These are phyloP conservation scores for Panulirus ornatus DNA, from an alignment of 1,140 invertebrate species.

Conservation along the genomic window DNA sequence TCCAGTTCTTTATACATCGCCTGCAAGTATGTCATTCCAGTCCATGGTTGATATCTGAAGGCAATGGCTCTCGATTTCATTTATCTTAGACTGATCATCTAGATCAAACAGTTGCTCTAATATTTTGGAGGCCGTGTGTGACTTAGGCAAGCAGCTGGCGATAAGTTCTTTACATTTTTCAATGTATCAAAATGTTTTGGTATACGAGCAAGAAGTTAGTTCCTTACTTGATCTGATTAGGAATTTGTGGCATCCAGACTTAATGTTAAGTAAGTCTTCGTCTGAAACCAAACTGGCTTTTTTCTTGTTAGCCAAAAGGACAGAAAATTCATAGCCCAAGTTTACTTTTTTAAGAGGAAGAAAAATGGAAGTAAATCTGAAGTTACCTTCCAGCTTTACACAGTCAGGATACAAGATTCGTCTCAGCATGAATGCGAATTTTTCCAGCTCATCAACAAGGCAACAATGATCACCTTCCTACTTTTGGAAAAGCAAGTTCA, in stretches of 20 bases:
- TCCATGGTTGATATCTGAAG: too few species aligned
- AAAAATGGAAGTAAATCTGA: constrained; percentile 41
- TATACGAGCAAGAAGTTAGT: too few species aligned
- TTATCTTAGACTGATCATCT: constrained; percentile 34
- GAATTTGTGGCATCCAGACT: too few species aligned
- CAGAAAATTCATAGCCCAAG: constrained; percentile 39
- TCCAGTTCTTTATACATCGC: too few species aligned
- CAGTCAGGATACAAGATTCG: too few species aligned
- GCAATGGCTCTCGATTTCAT: too few species aligned
- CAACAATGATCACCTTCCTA: constrained; percentile 42
- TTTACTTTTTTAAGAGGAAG: constrained; percentile 52
- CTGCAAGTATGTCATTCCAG: too few species aligned
- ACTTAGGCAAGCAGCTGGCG: not conserved
- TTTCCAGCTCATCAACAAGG: constrained; percentile 45
- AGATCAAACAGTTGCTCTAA: constrained; percentile 15
- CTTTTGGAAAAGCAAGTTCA: too few species aligned
- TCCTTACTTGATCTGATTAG: constrained; percentile 32
- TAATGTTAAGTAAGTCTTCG: too few species aligned
- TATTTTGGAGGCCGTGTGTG: constrained; percentile 12
- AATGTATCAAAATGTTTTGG: constrained; percentile 25
- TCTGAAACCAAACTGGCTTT: too few species aligned
- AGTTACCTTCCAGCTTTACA: constrained; percentile 43
- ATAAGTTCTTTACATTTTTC: constrained; percentile 36
- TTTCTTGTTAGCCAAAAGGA: constrained; percentile 30
- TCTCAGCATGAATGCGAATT: constrained; percentile 29